Evolutionary conservation across 2,888 invertebrate genomes (phyloP), one percentile per base, ranked within the genome.

Genomic region (Chloroclysta siterata): DNA sequence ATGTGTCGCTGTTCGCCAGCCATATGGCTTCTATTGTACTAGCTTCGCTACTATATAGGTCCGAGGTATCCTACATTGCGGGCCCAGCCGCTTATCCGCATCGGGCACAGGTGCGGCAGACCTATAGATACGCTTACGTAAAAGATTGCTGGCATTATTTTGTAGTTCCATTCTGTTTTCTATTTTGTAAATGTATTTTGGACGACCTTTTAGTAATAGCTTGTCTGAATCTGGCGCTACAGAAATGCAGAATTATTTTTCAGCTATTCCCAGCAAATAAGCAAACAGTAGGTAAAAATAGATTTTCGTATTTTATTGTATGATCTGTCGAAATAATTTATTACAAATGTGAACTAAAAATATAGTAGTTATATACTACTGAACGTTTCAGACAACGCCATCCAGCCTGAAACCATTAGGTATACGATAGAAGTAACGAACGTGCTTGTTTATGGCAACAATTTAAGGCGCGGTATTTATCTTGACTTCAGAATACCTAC

Each of bases 61-160:
- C 54, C 55, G 41, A 60, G 53, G 44, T 42, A n/a, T 55, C 59
- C 29, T 53, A 65, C 60, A 53, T 57, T 36, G 11, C 15, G 22
- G 33, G 11, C 36, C 10, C 5, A 15, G 69, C 63, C 66, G 64
- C 62, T 68, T 66, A 66, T 62, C 72, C 72, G 72, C 73, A 74
- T 28, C 48, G 71, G 68, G 61, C 71, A 65, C 82, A 80, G 77
- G 75, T 80, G 81, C 57, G 70, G 59, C 63, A 69, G 61, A 65
- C 33, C 39, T 60, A 41, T 41, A 46, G 47, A 54, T 61, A 58
- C 53, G 54, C 56, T 57, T 57, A 57, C 50, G 52, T 56, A 41
- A 62, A 29, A 62, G 46, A 62, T 50, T 52, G 56, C n/a, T 42
- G 10, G 28, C 61, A 51, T 51, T 55, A 52, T 53, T 50, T 47